Evolutionary conservation across 2,113 vertebrate genomes (phyloP), one percentile per base, ranked within the genome.

Genomic region (Micronycteris hirsuta): DNA sequence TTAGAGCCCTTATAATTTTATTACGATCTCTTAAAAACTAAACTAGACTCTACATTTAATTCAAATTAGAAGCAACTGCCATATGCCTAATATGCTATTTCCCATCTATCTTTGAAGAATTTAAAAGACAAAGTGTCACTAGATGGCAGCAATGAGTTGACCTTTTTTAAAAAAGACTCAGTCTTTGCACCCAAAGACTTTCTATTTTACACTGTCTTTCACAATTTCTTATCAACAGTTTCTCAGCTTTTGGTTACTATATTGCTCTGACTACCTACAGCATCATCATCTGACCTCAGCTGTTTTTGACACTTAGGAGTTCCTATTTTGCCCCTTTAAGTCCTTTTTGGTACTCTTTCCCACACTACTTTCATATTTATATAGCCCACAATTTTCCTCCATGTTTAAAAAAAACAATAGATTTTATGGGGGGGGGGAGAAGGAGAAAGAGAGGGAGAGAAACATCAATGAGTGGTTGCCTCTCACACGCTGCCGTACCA

Each of bases 71-170:
- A 47, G 0, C 0, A 86, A 86, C 16, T 68, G 9, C 12, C 74
- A 56, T 16, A 70, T 20, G 11, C 43, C 58, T 41, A 82, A 67
- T 10, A 82, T 9, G 11, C 54, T 58, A 20, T 38, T 91, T 90
- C 58, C 52, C 4, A 83, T 24, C 17, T 49, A 89, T 92, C 49
- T 89, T 20, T 49, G 14, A 33, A 86, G n/a, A 81, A 54, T 47
- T 81, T 54, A 47, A 15, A 92, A 87, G 52, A 73, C 13, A 33
- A 93, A 76, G 14, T 63, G 19, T 82, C 88, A 94, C 91, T 92
- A 96, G 96, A 94, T 88, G 95, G 91, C 93, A 96, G 91, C 84
- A 97, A 82, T 71, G 73, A 89, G 71, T 63, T 93, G 43, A 4
- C 22, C 67, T 9, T 49, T 82, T 92, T 83, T 45, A n/a, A 71